Conservation (phyloP, 2,797 vertebrate species). For the Brachyrhaphis roseni region DNA sequence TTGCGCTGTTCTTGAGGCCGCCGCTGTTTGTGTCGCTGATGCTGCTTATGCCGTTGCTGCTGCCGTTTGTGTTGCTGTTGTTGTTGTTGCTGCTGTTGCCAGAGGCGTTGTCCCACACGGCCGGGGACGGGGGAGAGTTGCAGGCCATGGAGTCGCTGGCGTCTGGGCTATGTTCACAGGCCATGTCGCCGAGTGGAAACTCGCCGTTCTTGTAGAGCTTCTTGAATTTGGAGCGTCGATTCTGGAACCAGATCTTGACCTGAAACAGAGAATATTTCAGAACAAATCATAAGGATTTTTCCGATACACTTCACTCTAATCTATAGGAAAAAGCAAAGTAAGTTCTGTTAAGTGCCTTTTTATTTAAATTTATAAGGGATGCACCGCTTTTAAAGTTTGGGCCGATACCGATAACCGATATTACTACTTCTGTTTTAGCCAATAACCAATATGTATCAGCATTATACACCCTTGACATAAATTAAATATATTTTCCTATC, state of each 20-base stretch:
- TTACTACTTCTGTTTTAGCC: too few species aligned
- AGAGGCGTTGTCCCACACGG: constrained; percentile 86
- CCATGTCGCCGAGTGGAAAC: constrained; percentile 82
- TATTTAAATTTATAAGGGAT: not conserved
- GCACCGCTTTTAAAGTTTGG: too few species aligned
- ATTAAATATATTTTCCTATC: too few species aligned
- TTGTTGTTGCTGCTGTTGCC: constrained; percentile 18
- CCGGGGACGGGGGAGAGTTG: constrained; percentile 89
- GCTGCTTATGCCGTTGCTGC: constrained; percentile 37
- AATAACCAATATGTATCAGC: too few species aligned
- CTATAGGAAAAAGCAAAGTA: not conserved
- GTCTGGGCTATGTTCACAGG: constrained; percentile 90
- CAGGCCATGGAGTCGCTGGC: constrained; percentile 95
- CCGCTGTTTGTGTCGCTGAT: constrained; percentile 17
- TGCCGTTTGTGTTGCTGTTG: constrained; percentile 26
- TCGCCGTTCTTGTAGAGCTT: constrained; percentile 94
- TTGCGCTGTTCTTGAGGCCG: constrained; percentile 52
- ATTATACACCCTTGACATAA: too few species aligned
- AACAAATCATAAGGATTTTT: not conserved
- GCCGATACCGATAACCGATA: too few species aligned
- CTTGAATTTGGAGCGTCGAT: constrained; percentile 94
- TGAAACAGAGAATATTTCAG: constrained; percentile 50
- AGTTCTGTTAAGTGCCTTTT: not conserved
- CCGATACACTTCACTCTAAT: not conserved
- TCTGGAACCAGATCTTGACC: constrained; percentile 98